Evolutionary conservation across 2,888 invertebrate species (phyloP).

Genomic region (Andrena flavipes): DNA sequence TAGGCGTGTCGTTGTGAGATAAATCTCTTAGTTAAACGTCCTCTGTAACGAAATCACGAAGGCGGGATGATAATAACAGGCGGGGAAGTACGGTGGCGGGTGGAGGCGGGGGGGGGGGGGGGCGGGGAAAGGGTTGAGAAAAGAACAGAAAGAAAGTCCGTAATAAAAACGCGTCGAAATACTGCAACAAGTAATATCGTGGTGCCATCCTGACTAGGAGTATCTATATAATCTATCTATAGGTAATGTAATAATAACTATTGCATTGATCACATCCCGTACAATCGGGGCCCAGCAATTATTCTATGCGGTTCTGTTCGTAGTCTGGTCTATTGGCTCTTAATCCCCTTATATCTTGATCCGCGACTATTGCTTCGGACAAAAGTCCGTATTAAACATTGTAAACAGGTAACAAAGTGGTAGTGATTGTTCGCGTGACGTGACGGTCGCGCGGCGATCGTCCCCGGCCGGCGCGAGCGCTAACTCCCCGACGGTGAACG

Average conservation of each 20-base stretch:
- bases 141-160: conserved; percentile 60
- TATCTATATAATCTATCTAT: conserved; percentile 75
- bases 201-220: conserved; percentile 83
- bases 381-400: conserved; percentile 83
- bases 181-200: conserved; percentile 84
- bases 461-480: conserved; percentile 50
- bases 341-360: conserved; percentile 61
- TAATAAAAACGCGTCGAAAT: conserved; percentile 78
- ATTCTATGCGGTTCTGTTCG: conserved; percentile 66
- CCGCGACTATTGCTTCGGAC: conserved; percentile 82
- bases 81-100: conserved; percentile 58
- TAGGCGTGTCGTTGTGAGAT: conserved; percentile 83
- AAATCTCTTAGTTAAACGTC: conserved; percentile 72
- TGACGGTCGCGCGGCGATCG: conserved; percentile 37
- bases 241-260: conserved; percentile 73
- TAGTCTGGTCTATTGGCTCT: conserved; percentile 65
- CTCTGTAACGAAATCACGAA: conserved; percentile 70
- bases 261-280: conserved; percentile 74
- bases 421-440: conserved; percentile 80
- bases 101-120: conserved; percentile 12
- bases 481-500: background rate
- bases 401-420: conserved; percentile 84
- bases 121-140: conserved; percentile 2
- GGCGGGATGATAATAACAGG: conserved; percentile 63
- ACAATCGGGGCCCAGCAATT: conserved; percentile 73